Conservation (phyloP, 2,113 vertebrate genomes). For the Tachysurus fulvidraco region DNA sequence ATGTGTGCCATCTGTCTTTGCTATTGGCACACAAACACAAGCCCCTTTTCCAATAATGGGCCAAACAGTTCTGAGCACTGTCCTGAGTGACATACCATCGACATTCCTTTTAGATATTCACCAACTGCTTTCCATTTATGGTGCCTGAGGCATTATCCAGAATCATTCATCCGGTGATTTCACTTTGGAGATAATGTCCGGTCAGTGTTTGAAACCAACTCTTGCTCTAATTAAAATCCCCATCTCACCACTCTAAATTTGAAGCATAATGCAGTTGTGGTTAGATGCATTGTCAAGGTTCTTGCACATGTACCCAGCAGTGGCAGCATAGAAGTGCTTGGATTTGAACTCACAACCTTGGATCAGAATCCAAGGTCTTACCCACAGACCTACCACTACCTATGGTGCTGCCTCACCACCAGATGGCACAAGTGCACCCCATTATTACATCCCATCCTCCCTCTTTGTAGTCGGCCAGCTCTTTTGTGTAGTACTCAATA, state of each 20-base stretch:
- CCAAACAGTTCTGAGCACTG: not conserved
- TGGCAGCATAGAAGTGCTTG: too few relatives aligned
- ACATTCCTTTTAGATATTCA: not conserved
- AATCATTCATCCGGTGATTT: not conserved
- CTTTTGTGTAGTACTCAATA: conserved; percentile 46
- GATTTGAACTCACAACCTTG: too few relatives aligned
- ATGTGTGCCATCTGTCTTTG: not conserved
- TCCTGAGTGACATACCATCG: not conserved
- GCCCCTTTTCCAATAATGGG: not conserved
- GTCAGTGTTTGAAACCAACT: not conserved
- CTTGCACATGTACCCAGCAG: too few relatives aligned
- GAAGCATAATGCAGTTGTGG: not conserved
- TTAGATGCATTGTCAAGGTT: too few relatives aligned
- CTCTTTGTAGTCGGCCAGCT: conserved; percentile 33
- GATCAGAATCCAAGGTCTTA: too few relatives aligned
- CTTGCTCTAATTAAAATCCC: not conserved
- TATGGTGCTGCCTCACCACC: conserved; percentile 42
- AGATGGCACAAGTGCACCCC: conserved; percentile 45
- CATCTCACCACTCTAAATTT: not conserved
- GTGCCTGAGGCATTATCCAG: not conserved
- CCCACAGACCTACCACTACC: too few relatives aligned
- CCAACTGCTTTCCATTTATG: not conserved
- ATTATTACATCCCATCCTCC: not conserved
- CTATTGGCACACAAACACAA: not conserved
- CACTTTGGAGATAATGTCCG: not conserved